Conservation (phyloP, 2,797 vertebrate genomes). For the Heterohyrax brucei region DNA sequence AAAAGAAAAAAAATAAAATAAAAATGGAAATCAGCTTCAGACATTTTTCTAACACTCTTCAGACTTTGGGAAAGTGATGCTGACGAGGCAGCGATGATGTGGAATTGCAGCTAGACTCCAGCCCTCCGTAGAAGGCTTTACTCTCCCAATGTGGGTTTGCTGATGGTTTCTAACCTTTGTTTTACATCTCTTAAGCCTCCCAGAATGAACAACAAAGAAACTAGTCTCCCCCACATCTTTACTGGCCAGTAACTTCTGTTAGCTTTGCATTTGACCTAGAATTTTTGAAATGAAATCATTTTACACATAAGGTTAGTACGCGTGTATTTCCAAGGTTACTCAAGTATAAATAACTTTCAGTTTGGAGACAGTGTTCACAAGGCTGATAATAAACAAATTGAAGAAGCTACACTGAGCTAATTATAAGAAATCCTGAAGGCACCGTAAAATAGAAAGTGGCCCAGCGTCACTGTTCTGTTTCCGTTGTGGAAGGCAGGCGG, state of each 20-base stretch:
- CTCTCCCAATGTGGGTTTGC: background rate
- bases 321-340: background rate
- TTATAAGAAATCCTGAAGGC: background rate
- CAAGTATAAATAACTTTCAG: background rate
- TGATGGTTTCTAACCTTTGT: conserved; percentile 25
- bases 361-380: background rate
- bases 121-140: background rate
- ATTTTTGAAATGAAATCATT: background rate
- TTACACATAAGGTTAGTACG: background rate
- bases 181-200: background rate
- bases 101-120: background rate
- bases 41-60: background rate
- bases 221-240: background rate
- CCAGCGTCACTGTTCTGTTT: conserved; percentile 1
- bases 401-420: conserved; percentile 1
- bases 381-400: conserved; percentile 13
- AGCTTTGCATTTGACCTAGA: conserved; percentile 13
- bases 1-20: background rate
- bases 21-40: background rate
- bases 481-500: background rate
- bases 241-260: background rate
- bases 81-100: background rate
- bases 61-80: background rate
- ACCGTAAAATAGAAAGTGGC: background rate
- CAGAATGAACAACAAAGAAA: conserved; percentile 55